phyloP scores from a whole-genome alignment of 1,140 invertebrate species.

The Bemisia tabaci region DNA sequence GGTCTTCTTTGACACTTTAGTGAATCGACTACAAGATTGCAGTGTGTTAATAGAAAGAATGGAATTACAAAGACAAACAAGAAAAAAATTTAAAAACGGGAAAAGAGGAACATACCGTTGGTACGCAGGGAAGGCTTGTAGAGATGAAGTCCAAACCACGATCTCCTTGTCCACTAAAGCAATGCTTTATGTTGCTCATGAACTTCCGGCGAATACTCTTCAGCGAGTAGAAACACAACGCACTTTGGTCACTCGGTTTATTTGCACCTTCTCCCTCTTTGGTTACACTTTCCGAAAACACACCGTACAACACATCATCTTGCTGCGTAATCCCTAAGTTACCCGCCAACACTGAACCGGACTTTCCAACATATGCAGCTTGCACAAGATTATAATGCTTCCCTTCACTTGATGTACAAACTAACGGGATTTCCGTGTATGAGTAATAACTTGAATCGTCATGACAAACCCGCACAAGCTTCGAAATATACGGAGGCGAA shows the following conservation, averaged over 20 bases:
- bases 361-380: slow-evolving; percentile 84
- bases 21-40: too few species aligned
- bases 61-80: too few species aligned
- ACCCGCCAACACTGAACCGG: slow-evolving; percentile 75
- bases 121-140: slow-evolving; percentile 69
- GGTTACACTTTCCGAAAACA: slow-evolving; percentile 74
- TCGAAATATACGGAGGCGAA: slow-evolving; percentile 69
- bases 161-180: slow-evolving; percentile 79
- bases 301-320: slow-evolving; percentile 88
- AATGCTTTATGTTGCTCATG: slow-evolving; percentile 94
- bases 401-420: slow-evolving; percentile 66
- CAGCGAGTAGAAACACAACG: slow-evolving; percentile 89
- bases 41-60: too few species aligned
- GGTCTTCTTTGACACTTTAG: too few species aligned
- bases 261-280: slow-evolving; percentile 44
- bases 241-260: slow-evolving; percentile 53
- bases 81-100: too few species aligned
- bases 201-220: slow-evolving; percentile 86
- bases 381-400: slow-evolving; percentile 83
- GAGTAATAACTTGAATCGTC: slow-evolving; percentile 94
- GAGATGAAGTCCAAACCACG: slow-evolving; percentile 85
- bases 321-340: slow-evolving; percentile 77
- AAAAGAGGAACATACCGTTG: slow-evolving; percentile 48
- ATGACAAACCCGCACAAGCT: slow-evolving; percentile 89
- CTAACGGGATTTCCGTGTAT: slow-evolving; percentile 93